Evolutionary conservation across 2,888 invertebrate genomes (phyloP).

Genomic region (Drosophila nr. perissopoda): DNA sequence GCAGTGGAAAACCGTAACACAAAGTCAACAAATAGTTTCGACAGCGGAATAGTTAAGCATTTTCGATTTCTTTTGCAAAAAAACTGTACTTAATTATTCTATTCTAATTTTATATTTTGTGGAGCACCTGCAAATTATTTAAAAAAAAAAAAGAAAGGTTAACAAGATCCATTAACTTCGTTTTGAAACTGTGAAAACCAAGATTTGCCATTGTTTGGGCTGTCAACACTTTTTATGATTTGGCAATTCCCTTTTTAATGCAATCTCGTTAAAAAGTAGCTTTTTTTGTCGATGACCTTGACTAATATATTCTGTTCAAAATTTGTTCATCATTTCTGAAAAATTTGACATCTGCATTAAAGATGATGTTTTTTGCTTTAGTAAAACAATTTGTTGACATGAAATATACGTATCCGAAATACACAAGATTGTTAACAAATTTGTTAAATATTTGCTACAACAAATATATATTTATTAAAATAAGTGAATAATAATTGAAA

Average conservation of each 20-base stretch:
- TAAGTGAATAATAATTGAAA: conserved; percentile 9
- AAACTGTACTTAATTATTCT: neutral
- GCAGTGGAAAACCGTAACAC: neutral
- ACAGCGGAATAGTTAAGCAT: neutral
- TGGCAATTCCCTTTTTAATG: neutral
- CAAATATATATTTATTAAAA: conserved; percentile 10
- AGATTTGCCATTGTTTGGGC: neutral
- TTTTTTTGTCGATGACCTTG: neutral
- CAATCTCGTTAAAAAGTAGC: neutral
- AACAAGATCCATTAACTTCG: neutral
- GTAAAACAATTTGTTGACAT: too few species aligned
- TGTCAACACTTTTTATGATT: neutral
- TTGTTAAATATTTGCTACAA: neutral
- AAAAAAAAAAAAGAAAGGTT: neutral
- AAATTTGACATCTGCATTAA: too few species aligned
- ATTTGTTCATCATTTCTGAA: neutral
- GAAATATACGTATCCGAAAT: too few species aligned
- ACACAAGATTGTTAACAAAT: neutral
- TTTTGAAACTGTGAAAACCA: neutral
- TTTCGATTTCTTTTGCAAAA: neutral
- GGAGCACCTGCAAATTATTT: neutral
- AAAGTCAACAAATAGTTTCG: neutral
- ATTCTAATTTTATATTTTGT: neutral
- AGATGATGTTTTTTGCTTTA: too few species aligned
- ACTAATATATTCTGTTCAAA: neutral